A percentile compares a stretch with the other conserved stretches of the same genome.
Conservation (phyloP, 2,113 vertebrate genomes). For the Callithrix jacchus region DNA sequence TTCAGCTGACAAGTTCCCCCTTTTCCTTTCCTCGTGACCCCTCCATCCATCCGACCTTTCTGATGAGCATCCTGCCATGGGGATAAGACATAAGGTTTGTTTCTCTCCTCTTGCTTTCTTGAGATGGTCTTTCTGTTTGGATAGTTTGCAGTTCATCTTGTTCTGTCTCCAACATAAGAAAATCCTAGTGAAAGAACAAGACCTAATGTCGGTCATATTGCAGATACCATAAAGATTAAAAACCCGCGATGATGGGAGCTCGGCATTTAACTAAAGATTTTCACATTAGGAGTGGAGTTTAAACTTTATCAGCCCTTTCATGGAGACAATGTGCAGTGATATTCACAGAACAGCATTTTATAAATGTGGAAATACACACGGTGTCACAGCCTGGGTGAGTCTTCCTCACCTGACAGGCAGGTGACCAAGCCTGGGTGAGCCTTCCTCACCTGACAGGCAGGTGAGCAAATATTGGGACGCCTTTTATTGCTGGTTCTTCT, state of each 20-base stretch:
- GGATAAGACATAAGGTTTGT: not conserved
- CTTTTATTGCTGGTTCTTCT: not conserved
- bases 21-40: not conserved
- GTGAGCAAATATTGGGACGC: not conserved
- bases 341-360: not conserved
- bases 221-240: conserved; percentile 23
- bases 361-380: not conserved
- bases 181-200: not conserved
- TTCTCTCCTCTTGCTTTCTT: not conserved
- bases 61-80: not conserved
- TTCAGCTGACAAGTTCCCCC: too few species aligned
- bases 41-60: not conserved
- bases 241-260: not conserved
- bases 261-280: not conserved
- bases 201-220: not conserved
- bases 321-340: not conserved
- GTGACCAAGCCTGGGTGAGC: not conserved
- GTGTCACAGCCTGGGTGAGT: not conserved
- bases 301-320: conserved; percentile 15
- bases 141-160: not conserved
- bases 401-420: not conserved
- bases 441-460: not conserved
- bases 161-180: not conserved
- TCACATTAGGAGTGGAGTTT: not conserved
- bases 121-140: not conserved